Percentiles rank a stretch among this genome's conserved stretches.
Conservation (phyloP, 2,888 invertebrate species). For the Pegoplata infirma region DNA sequence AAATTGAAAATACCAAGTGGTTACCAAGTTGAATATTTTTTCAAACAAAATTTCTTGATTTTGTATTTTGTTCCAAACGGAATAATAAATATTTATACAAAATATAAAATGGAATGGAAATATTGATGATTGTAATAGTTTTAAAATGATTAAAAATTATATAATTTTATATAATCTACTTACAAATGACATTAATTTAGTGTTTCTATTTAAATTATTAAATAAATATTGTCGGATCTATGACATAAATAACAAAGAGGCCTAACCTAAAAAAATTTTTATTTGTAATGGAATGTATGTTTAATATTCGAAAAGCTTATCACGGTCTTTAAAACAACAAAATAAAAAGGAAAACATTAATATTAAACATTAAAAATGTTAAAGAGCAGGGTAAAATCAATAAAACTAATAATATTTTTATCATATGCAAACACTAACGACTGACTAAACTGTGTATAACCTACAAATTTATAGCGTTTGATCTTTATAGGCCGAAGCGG, state of each 20-base stretch:
- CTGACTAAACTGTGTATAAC: too few relatives aligned
- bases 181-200: not conserved
- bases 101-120: too few relatives aligned
- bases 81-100: too few relatives aligned
- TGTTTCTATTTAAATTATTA: not conserved
- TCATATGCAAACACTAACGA: slow-evolving; percentile 46
- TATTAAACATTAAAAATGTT: not conserved
- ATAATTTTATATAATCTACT: not conserved
- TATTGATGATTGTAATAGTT: not conserved
- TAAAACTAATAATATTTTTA: slow-evolving; percentile 43
- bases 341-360: slow-evolving; percentile 22
- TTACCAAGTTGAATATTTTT: too few relatives aligned
- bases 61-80: too few relatives aligned
- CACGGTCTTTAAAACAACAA: not conserved
- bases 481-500: not conserved
- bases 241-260: not conserved
- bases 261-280: not conserved
- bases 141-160: not conserved
- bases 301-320: slow-evolving; percentile 12
- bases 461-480: not conserved
- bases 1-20: slow-evolving; percentile 9
- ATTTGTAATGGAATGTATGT: not conserved
- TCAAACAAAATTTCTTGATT: too few relatives aligned
- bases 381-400: slow-evolving; percentile 26
- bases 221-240: not conserved